These are phyloP conservation scores for Chrysaora quinquecirrha DNA, from an alignment of 30 jellyfish, hydroid and myxozoan species.

Conservation along the genomic window DNA sequence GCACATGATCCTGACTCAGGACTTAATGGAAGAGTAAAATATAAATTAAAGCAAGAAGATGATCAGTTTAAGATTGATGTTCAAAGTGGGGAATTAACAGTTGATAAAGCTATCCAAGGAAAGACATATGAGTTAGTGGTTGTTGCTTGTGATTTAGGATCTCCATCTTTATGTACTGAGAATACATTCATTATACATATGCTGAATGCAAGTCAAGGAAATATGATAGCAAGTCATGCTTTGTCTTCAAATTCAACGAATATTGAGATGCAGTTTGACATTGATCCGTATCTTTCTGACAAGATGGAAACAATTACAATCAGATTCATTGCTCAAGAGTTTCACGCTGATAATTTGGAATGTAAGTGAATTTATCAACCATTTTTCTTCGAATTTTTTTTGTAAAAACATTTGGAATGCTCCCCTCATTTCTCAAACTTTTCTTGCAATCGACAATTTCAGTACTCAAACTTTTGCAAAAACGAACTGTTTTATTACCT, in stretches of 20 bases:
- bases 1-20: slow-evolving; percentile 91
- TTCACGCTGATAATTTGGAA: background rate
- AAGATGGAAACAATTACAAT: background rate
- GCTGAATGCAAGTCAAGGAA: background rate
- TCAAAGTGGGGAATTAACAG: slow-evolving; percentile 32
- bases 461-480: no score
- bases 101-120: slow-evolving; percentile 16
- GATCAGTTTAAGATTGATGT: slow-evolving; percentile 34
- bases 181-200: background rate
- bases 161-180: slow-evolving; percentile 43
- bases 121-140: slow-evolving; percentile 19
- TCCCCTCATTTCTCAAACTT: no score
- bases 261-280: background rate
- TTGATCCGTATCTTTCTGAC: background rate
- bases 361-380: background rate
- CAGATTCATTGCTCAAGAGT: slow-evolving; percentile 1
- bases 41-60: slow-evolving; percentile 17
- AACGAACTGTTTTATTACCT: no score
- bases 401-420: no score
- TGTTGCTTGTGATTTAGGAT: slow-evolving; percentile 39
- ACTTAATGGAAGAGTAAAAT: slow-evolving; percentile 37
- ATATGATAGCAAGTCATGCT: background rate
- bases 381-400: background rate
- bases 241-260: background rate
- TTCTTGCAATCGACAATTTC: no score